Conservation (phyloP, 2,888 invertebrate genomes). For the Chrysina gloriosa region DNA sequence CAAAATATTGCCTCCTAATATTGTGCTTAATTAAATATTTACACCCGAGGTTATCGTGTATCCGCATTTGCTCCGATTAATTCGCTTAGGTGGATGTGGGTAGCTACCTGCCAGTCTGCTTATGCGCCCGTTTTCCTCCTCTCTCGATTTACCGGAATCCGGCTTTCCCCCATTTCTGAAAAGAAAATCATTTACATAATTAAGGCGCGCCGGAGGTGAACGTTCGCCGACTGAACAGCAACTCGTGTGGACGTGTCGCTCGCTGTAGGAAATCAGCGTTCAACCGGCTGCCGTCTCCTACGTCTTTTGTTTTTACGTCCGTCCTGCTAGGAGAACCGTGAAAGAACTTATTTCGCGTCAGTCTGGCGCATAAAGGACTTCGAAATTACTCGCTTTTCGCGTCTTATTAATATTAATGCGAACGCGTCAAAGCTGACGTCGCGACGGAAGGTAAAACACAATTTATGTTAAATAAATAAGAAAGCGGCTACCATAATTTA, state of each 20-base stretch:
- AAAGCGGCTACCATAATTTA: background rate
- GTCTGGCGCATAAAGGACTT: background rate
- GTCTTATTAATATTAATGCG: constrained; percentile 12
- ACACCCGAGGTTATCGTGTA: constrained; percentile 14
- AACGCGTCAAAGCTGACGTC: background rate
- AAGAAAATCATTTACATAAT: constrained; percentile 26
- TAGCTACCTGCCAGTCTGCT: background rate
- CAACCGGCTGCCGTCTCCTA: background rate
- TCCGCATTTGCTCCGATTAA: constrained; percentile 29
- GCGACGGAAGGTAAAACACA: background rate
- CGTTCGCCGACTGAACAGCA: background rate
- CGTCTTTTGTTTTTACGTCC: background rate
- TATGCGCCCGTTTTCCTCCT: no score
- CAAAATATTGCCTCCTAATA: constrained; percentile 7
- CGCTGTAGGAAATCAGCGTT: background rate
- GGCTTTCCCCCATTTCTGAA: background rate
- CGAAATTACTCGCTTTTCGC: background rate
- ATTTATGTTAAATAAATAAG: constrained; percentile 18
- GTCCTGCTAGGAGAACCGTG: background rate
- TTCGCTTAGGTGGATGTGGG: constrained; percentile 22
- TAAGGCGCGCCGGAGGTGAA: constrained; percentile 16
- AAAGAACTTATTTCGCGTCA: background rate
- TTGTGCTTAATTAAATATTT: constrained; percentile 29
- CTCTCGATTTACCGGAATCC: background rate
- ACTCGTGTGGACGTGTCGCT: constrained; percentile 3